Percentiles rank a stretch among this genome's conserved stretches.
phyloP scores from a whole-genome alignment of 2,797 vertebrate species.

The Cyclura pinguis region DNA sequence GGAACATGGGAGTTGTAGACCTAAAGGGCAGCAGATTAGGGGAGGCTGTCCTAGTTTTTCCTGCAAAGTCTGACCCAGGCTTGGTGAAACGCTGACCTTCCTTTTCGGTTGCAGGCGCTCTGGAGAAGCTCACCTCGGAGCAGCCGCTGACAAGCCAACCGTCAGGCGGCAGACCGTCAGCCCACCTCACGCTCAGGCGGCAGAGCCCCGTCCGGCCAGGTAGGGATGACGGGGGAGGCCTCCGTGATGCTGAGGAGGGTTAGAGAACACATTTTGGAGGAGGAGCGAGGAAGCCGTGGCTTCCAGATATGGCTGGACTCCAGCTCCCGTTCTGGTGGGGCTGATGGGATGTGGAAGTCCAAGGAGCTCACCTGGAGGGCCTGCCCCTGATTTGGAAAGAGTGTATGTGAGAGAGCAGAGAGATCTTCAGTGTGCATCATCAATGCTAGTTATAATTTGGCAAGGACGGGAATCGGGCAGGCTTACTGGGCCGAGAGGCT shows the following conservation, averaged over 20 bases:
- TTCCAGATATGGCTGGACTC: background rate
- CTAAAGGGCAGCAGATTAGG: background rate
- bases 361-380: too few species aligned
- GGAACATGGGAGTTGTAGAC: background rate
- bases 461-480: too few species aligned
- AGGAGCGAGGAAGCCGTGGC: background rate
- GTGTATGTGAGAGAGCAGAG: too few species aligned
- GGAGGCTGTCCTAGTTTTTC: background rate
- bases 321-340: background rate
- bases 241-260: too few species aligned
- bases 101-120: slow-evolving; percentile 39
- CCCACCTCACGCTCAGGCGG: slow-evolving; percentile 84
- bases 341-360: too few species aligned
- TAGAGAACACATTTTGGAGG: accelerated
- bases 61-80: background rate
- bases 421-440: too few species aligned
- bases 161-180: slow-evolving; percentile 81
- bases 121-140: slow-evolving; percentile 59
- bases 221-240: slow-evolving; percentile 8
- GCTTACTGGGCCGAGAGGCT: too few species aligned
- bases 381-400: too few species aligned
- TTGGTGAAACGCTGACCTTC: background rate
- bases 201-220: slow-evolving; percentile 78
- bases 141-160: slow-evolving; percentile 76
- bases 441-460: too few species aligned